Evolutionary conservation across 2,113 vertebrate species (phyloP).

Genomic region (Uropsilus gracilis): DNA sequence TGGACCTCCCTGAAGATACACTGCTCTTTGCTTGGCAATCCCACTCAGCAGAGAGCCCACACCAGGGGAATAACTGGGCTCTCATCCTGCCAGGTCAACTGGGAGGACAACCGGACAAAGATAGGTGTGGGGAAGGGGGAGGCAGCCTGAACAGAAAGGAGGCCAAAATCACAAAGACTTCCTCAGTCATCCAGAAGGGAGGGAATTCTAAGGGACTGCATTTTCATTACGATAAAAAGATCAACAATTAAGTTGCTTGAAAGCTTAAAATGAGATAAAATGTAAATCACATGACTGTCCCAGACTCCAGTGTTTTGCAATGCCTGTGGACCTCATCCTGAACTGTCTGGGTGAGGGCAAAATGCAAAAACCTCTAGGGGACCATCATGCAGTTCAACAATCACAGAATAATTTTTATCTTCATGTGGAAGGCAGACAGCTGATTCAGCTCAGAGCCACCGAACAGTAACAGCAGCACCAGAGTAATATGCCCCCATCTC

Average conservation of each 20-base stretch:
- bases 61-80: constrained; percentile 79
- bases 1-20: constrained; percentile 77
- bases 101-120: constrained; percentile 21
- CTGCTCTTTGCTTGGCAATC: constrained; percentile 83
- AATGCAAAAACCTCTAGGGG: neutral
- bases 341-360: neutral
- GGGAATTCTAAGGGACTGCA: neutral
- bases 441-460: neutral
- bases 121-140: neutral
- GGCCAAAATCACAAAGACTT: constrained; percentile 32
- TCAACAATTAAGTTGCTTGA: neutral
- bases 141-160: neutral
- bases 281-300: neutral
- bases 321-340: constrained; percentile 11
- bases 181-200: neutral
- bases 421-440: neutral
- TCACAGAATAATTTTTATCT: neutral
- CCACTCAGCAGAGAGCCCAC: constrained; percentile 72
- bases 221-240: constrained; percentile 30
- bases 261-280: constrained; percentile 10
- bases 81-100: constrained; percentile 75
- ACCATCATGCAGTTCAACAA: neutral
- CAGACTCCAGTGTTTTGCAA: neutral
- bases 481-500: neutral
- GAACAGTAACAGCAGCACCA: neutral